Evolutionary conservation across 92 coral and sea anemone species (phyloP), one percentile per base, ranked within the genome.

Genomic region (Paragorgia papillata): DNA sequence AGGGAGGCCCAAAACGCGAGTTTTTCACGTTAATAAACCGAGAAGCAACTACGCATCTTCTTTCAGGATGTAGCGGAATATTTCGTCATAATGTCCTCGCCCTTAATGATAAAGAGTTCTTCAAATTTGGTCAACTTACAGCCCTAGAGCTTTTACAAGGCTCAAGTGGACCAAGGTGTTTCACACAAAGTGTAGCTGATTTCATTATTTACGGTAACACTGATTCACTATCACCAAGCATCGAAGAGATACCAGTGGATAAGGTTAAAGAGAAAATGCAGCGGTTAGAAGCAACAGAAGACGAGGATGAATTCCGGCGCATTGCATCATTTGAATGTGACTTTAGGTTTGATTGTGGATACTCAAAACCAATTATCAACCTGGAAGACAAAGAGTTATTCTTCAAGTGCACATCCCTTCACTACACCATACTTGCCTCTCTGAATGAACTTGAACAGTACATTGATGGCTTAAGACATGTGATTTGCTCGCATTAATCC

Each of bases 121-220:
- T 43, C 74, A 73, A 53, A n/a, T n/a, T n/a, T n/a, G n/a, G n/a
- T n/a, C n/a, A n/a, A n/a, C n/a, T n/a, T n/a, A n/a, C n/a, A n/a
- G 87, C 79, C 56, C 64, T 79, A 83, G 85, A 83, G 37, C 39
- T 87, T n/a, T 32, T 87, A 33, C 85, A 87, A 67, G 88, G 88
- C 26, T 78, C 85, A 78, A 75, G 81, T 76, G 91, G 85, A 31
- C 88, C 87, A 22, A 81, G 74, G 69, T 87, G 81, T 74, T 83
- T 83, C 80, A 44, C n/a, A n/a, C n/a, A n/a, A n/a, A n/a, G n/a
- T n/a, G n/a, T n/a, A n/a, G n/a, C n/a, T n/a, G 89, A 80, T 63
- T 85, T 79, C 69, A 64, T 85, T 44, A 71, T 85, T 50, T 41
- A 64, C 64, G 78, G 73, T 54, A 62, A 80, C 71, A 56, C 80